phyloP scores from a whole-genome alignment of 2,888 invertebrate species.

The Trachelus stipa region DNA sequence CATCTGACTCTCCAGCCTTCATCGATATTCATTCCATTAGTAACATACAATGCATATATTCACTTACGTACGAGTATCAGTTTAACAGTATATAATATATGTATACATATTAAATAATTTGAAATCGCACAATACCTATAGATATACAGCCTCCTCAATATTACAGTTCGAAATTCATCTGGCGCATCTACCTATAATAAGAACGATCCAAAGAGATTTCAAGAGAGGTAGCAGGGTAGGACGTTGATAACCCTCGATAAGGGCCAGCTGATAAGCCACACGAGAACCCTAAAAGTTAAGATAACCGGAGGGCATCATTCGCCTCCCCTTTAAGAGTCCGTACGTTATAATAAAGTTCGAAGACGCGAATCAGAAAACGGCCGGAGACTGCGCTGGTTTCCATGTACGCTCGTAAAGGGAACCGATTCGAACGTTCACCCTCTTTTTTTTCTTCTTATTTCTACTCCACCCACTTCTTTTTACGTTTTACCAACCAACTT shows the following conservation, averaged over 20 bases:
- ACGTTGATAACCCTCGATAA: slow-evolving; percentile 5
- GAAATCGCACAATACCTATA: neutral
- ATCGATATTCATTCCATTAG: too few species aligned
- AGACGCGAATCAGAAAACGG: slow-evolving; percentile 5
- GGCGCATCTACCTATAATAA: neutral
- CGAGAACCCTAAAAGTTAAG: slow-evolving; percentile 2
- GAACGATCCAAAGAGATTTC: neutral
- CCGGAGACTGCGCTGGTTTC: neutral
- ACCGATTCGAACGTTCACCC: neutral
- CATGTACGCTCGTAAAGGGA: neutral
- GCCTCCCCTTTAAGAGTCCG: slow-evolving; percentile 7
- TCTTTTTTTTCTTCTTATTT: neutral
- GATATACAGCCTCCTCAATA: neutral
- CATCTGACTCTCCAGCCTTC: neutral
- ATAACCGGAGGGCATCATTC: slow-evolving; percentile 9
- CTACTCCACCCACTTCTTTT: neutral
- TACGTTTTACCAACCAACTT: neutral
- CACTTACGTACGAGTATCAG: too few species aligned
- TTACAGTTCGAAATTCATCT: neutral
- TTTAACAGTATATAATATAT: too few species aligned
- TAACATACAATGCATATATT: too few species aligned
- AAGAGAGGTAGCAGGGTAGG: neutral
- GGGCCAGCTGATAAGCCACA: slow-evolving; percentile 9
- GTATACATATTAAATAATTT: neutral
- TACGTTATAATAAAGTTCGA: slow-evolving; percentile 11